Conservation (phyloP, 1,140 invertebrate genomes). For the Brachionus rubens region DNA sequence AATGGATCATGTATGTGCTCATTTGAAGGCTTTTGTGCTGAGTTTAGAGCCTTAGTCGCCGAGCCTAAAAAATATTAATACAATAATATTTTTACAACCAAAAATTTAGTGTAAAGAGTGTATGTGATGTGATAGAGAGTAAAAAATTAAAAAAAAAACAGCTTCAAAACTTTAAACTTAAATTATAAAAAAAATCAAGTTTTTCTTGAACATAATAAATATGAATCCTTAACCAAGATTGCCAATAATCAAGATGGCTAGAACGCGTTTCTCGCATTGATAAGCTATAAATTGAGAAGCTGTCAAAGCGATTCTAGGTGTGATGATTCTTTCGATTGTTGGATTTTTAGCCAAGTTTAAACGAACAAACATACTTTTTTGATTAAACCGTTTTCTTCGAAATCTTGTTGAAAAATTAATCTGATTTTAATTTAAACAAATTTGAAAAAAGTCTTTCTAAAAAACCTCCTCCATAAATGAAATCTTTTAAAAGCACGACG, state of each 20-base stretch:
- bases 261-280: conserved; percentile 94
- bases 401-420: conserved; percentile 93
- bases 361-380: conserved; percentile 97
- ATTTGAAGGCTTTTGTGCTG: conserved; percentile 59
- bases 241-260: conserved; percentile 95
- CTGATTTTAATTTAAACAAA: conserved; percentile 97
- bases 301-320: conserved; percentile 88
- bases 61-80: conserved; percentile 17
- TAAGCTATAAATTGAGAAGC: conserved; percentile 95
- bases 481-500: too few species aligned
- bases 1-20: conserved; percentile 59
- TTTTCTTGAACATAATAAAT: too few species aligned
- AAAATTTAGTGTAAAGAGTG: conserved; percentile 44
- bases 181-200: too few species aligned
- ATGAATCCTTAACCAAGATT: too few species aligned
- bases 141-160: too few species aligned
- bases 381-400: conserved; percentile 96
- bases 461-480: too few species aligned
- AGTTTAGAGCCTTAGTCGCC: conserved; percentile 56
- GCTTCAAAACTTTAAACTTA: too few species aligned
- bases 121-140: not conserved
- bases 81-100: conserved; percentile 50
- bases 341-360: conserved; percentile 96
- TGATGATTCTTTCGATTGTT: conserved; percentile 97
- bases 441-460: too few species aligned